A percentile compares a stretch with the other conserved stretches of the same genome.
Evolutionary conservation across 2,888 invertebrate species (phyloP).

Genomic region (Tigriopus californicus): DNA sequence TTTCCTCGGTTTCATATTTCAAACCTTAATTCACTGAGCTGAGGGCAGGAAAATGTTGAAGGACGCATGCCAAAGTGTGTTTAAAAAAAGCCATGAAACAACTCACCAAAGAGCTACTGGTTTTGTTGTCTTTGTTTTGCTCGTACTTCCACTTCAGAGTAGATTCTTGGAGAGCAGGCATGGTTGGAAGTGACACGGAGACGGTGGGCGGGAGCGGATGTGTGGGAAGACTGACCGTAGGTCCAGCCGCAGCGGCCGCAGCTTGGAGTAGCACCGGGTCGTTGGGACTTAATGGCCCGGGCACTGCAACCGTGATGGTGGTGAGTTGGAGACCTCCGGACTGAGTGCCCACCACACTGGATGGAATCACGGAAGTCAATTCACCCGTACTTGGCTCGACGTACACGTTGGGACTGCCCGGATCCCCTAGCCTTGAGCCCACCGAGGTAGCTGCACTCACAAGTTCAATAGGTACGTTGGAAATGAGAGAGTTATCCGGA

Average conservation of each 20-base stretch:
- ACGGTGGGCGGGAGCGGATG: background rate
- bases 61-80: no score
- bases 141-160: conserved; percentile 13
- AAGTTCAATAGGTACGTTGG: no score
- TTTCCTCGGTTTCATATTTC: no score
- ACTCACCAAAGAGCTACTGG: background rate
- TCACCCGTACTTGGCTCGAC: no score
- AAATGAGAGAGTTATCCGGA: no score
- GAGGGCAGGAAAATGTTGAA: no score
- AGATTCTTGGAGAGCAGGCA: conserved; percentile 10
- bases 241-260: background rate
- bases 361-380: background rate
- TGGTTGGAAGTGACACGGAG: background rate
- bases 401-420: no score
- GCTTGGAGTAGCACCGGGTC: background rate
- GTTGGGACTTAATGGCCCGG: conserved; percentile 4
- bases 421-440: no score
- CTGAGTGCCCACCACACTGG: background rate
- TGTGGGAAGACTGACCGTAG: background rate
- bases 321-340: conserved; percentile 12
- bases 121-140: conserved; percentile 8
- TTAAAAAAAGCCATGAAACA: no score
- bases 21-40: no score
- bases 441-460: no score
- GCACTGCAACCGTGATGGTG: conserved; percentile 15